Conservation (phyloP, 2,888 invertebrate genomes). For the Dryobotodes eremita region DNA sequence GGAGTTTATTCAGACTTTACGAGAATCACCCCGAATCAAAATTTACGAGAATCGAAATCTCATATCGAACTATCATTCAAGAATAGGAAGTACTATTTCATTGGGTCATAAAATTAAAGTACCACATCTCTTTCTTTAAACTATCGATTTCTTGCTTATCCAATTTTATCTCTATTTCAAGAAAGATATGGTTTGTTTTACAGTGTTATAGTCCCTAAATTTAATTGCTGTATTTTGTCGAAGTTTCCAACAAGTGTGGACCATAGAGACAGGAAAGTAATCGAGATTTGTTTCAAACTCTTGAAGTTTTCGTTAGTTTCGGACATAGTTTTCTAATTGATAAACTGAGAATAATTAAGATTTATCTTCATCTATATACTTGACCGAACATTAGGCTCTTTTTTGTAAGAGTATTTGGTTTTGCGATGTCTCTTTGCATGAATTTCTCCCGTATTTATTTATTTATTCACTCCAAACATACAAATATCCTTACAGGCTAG, state of each 20-base stretch:
- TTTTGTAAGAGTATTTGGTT: neutral
- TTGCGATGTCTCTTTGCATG: neutral
- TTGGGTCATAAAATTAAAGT: neutral
- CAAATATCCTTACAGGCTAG: no score
- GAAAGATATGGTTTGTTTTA: neutral
- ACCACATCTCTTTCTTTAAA: neutral
- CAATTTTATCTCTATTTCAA: neutral
- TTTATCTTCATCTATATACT: neutral
- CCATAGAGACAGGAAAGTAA: slow-evolving; percentile 23
- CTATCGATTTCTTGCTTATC: neutral
- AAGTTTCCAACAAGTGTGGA: slow-evolving; percentile 25
- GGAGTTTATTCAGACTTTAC: slow-evolving; percentile 14
- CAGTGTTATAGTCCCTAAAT: neutral
- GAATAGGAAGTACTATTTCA: slow-evolving; percentile 11
- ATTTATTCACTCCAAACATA: no score
- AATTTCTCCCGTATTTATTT: neutral
- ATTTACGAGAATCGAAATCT: slow-evolving; percentile 13
- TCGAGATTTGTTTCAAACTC: slow-evolving; percentile 36
- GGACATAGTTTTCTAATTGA: slow-evolving; percentile 20
- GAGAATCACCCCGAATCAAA: neutral
- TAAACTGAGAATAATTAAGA: slow-evolving; percentile 21
- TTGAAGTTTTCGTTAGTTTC: neutral
- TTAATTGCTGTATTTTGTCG: slow-evolving; percentile 33
- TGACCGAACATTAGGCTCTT: neutral
- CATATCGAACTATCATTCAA: neutral